Evolutionary conservation across 2,888 invertebrate species (phyloP).

Genomic region (Megamerina dolium): DNA sequence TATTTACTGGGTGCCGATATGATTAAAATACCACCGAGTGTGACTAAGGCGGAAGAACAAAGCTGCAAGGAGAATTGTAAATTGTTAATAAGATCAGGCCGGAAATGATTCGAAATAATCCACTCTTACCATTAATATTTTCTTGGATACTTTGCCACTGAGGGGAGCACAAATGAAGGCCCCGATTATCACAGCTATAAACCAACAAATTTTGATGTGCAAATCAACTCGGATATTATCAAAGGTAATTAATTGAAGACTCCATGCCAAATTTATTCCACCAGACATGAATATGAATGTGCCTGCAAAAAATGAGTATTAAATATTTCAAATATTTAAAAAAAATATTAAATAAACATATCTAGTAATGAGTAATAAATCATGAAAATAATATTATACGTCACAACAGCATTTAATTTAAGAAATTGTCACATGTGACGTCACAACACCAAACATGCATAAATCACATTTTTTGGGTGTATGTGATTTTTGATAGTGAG

Average conservation of each 20-base stretch:
- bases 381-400: too few relatives aligned
- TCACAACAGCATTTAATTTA: too few relatives aligned
- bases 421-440: too few relatives aligned
- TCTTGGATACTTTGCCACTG: slow-evolving; percentile 31
- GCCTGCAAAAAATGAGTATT: slow-evolving; percentile 28
- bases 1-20: slow-evolving; percentile 16
- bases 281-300: slow-evolving; percentile 32
- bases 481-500: too few relatives aligned
- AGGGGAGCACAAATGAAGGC: slow-evolving; percentile 25
- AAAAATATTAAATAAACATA: too few relatives aligned
- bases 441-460: too few relatives aligned
- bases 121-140: slow-evolving; percentile 28
- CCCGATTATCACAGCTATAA: slow-evolving; percentile 37
- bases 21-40: slow-evolving; percentile 31
- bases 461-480: too few relatives aligned
- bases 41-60: slow-evolving; percentile 26
- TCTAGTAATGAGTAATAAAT: too few relatives aligned
- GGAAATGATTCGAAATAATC: not conserved
- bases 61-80: slow-evolving; percentile 23
- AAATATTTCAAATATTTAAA: too few relatives aligned
- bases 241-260: slow-evolving; percentile 6
- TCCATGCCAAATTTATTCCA: slow-evolving; percentile 31
- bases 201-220: slow-evolving; percentile 34
- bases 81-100: too few relatives aligned
- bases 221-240: not conserved